Evolutionary conservation across 2,797 vertebrate species (phyloP).

Genomic region (Emydoidea blandingii): DNA sequence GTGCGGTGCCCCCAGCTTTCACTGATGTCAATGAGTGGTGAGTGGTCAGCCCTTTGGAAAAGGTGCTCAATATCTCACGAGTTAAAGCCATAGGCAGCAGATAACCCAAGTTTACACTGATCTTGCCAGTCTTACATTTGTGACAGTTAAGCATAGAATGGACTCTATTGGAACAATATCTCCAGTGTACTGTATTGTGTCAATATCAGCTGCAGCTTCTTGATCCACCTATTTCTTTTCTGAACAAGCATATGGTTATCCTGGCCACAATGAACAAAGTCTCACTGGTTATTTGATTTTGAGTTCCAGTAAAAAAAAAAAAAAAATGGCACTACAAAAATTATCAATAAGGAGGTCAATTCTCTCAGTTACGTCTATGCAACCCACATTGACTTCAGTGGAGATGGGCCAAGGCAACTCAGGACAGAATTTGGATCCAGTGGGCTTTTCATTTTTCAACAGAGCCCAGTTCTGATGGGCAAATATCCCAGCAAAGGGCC

Average conservation of each 20-base stretch:
- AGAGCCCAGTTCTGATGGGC: background rate
- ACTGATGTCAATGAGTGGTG: background rate
- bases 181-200: background rate
- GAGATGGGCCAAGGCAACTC: background rate
- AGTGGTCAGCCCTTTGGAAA: background rate
- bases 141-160: background rate
- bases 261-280: background rate
- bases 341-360: background rate
- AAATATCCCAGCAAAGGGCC: background rate
- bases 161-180: background rate
- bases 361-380: background rate
- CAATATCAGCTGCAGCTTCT: background rate
- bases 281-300: background rate
- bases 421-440: background rate
- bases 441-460: background rate
- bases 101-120: background rate
- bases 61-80: fast-evolving
- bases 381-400: background rate
- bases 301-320: background rate
- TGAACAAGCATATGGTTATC: background rate
- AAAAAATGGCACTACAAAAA: conserved; percentile 30
- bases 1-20: background rate
- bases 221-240: background rate
- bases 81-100: background rate
- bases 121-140: background rate